Base-by-base conservation (phyloP, 1,140 invertebrate species). In the Atta texana region DNA sequence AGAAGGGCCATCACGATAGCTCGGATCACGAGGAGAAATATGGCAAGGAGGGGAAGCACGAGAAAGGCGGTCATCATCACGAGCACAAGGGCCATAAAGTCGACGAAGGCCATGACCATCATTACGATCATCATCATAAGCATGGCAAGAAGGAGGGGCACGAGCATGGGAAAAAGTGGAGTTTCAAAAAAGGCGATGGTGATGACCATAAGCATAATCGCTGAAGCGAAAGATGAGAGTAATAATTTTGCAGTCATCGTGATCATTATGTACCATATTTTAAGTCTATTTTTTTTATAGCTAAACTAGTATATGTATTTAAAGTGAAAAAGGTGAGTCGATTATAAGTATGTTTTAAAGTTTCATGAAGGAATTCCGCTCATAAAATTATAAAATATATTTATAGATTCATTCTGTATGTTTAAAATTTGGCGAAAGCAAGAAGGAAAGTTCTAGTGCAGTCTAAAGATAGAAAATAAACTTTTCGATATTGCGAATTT, bases 91-190 rank as follows among this genome's bases (percentile, higher is more conserved):
- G 96, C 28, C 96, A 97, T 87, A 95, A 96, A 64, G 71, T 92
- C 0, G 92, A 94, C 0, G 95, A 93, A 4, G 97, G 96, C 0
- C 95, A 96, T 72, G 96, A 96, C 14, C 86, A 92, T 44, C 96
- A 97, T 90, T 94, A 95, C 28, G 92, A 94, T n/a, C 95, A 96
- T 53, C 90, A 94, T 3, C 88, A 92, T 1, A 94, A 95, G 75
- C 92, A 96, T 64, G 95, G 93, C 18, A 92, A 96, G 12, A 95
- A 96, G 64, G 94, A 93, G 3, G 95, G 93, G 0, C 93, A 96
- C n/a, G 93, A 95, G 0, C 90, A 94, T 6, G 96, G 96, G 8
- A 97, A 96, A 88, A 96, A 96, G 85, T 97, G 96, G 96, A 90
- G 93, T 12, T 96, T 94, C 91, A 95, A 96, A 59, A 95, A 96